These are phyloP conservation scores for Acanthosoma haemorrhoidale DNA, from an alignment of 2,888 invertebrate species.

Conservation along the genomic window DNA sequence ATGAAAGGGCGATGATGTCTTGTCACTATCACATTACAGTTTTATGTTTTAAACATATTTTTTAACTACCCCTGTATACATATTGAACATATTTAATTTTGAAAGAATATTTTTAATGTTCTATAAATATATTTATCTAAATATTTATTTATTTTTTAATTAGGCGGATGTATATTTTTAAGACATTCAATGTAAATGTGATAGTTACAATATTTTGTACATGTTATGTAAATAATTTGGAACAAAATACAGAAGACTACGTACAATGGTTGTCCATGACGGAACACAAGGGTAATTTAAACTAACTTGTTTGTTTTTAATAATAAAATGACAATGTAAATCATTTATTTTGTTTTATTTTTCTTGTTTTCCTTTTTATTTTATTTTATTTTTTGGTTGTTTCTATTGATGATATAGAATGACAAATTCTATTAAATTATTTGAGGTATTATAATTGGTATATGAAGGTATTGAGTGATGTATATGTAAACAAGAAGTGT, in stretches of 20 bases:
- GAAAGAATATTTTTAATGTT: no score
- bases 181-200: conserved; percentile 28
- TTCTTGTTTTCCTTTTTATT: conserved; percentile 20
- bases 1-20: conserved; percentile 19
- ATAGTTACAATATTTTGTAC: conserved; percentile 35
- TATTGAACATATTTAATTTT: no score
- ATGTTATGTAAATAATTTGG: conserved; percentile 32
- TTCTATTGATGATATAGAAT: background rate
- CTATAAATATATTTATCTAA: background rate
- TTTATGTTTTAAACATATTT: conserved; percentile 9
- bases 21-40: conserved; percentile 28
- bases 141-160: background rate
- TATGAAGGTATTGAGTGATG: background rate
- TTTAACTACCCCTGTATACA: background rate
- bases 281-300: conserved; percentile 31
- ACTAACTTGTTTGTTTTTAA: conserved; percentile 37
- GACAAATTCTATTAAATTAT: no score
- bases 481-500: background rate
- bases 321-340: conserved; percentile 32
- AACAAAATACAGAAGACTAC: conserved; percentile 21
- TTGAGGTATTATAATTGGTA: no score
- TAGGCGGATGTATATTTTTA: background rate
- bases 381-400: background rate
- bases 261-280: conserved; percentile 32
- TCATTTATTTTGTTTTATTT: conserved; percentile 30